Percentiles rank a stretch among this genome's conserved stretches.
These are phyloP conservation scores for Sipha flava DNA, from an alignment of 1,140 invertebrate species.

Conservation along the genomic window DNA sequence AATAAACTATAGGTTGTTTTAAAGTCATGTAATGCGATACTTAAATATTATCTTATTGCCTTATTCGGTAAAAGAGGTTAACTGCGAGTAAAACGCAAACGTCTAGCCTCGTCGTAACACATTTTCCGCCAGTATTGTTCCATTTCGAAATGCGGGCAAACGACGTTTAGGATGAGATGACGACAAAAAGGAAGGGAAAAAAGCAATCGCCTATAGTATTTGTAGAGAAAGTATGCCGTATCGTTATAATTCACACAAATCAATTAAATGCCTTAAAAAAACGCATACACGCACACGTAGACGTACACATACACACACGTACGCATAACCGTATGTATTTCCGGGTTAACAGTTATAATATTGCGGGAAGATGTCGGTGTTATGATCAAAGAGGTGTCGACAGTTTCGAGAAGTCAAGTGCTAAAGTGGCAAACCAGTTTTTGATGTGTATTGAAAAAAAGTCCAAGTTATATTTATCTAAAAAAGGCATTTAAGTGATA, in stretches of 20 bases:
- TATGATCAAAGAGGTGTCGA: slow-evolving; percentile 10
- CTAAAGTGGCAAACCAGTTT: neutral
- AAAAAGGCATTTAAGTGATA: neutral
- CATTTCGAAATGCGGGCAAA: slow-evolving; percentile 18
- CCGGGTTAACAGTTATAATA: slow-evolving; percentile 13
- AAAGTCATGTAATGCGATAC: neutral
- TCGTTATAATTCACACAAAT: slow-evolving; percentile 17
- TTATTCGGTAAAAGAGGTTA: slow-evolving; percentile 28
- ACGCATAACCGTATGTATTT: neutral
- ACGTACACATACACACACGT: neutral
- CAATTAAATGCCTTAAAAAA: slow-evolving; percentile 20
- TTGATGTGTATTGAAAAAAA: neutral
- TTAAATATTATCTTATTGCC: slow-evolving; percentile 18
- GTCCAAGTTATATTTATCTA: neutral
- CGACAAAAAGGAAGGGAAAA: neutral
- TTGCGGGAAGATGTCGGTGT: neutral
- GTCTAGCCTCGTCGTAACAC: slow-evolving; percentile 14
- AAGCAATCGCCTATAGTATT: neutral
- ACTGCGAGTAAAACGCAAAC: neutral
- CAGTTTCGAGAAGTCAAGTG: neutral
- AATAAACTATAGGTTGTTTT: neutral
- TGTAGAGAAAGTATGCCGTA: slow-evolving; percentile 25
- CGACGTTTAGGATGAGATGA: neutral
- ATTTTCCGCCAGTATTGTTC: slow-evolving; percentile 22
- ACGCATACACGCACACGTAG: neutral